Evolutionary conservation across 2,113 vertebrate genomes (phyloP), one percentile per base, ranked within the genome.

Genomic region (Chloebia gouldiae): DNA sequence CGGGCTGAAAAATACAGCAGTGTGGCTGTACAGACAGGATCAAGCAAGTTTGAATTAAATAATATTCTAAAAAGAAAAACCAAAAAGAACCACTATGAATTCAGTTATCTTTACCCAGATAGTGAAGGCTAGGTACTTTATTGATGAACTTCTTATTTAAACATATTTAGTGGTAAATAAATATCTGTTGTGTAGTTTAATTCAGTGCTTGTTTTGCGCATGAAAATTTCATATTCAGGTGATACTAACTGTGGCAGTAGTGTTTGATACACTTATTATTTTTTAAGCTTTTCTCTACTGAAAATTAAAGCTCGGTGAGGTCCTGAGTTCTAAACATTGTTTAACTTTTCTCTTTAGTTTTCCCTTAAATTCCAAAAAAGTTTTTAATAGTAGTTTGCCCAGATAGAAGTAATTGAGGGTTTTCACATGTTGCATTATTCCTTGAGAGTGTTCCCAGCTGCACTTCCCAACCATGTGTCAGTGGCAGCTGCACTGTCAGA

Each of bases 401-500:
- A 33, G 45, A 45, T 49, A 94, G 83, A 70, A 92, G 64, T 91
- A 91, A 57, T 54, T 56, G 54, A 71, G 53, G 50, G n/a, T 44
- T 94, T 95, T 95, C 60, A 91, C 61, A 37, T 87, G 66, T 65
- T 80, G 79, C 33, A 13, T 89, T 95, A 64, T 93, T 95, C 64
- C 88, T 84, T 89, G 84, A 90, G 93, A 57, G 83, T 64, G 33
- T 70, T 95, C 86, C 87, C 89, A 93, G 92, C 92, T 86, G 92
- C 73, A 87, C 56, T 92, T 93, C 53, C 65, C 70, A 53, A 4
- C 76, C 72, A 60, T 86, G 88, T 96, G 90, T 53, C 77, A 27
- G 77, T 76, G 77, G 82, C 96, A 97, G 95, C 96, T 97, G 96
- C 80, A 30, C 49, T 81, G 85, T 85, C 73, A 44, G 88, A 81